Conservation (phyloP, 2,888 invertebrate species). For the Nebria salina region DNA sequence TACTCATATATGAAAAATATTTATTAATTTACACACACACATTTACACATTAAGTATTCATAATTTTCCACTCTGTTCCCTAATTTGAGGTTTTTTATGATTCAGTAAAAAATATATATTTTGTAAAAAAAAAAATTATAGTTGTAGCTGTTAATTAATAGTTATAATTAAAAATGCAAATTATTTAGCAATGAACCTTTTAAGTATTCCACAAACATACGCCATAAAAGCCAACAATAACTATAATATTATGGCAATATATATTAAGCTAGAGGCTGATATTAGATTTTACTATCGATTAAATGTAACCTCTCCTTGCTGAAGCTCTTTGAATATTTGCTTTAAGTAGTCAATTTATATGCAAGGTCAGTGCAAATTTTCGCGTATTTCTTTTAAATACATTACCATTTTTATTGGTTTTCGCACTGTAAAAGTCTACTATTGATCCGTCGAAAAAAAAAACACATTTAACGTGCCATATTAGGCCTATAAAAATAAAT, state of each 20-base stretch:
- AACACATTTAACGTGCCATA: not conserved
- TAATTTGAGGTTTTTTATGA: too few species aligned
- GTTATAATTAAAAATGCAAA: too few species aligned
- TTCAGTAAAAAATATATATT: too few species aligned
- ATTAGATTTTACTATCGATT: constrained; percentile 22
- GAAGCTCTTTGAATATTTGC: constrained; percentile 31
- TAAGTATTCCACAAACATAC: not conserved
- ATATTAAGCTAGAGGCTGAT: not conserved
- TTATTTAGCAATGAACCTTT: too few species aligned
- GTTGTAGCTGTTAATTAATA: too few species aligned
- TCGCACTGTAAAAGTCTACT: constrained; percentile 23
- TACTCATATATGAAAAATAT: too few species aligned
- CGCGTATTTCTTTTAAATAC: constrained; percentile 43
- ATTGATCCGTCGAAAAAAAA: constrained; percentile 21
- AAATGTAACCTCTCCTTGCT: constrained; percentile 13
- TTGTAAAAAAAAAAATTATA: too few species aligned
- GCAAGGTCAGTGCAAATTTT: constrained; percentile 43
- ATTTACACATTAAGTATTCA: too few species aligned
- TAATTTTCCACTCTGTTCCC: too few species aligned
- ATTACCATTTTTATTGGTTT: constrained; percentile 46
- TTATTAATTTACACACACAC: too few species aligned
- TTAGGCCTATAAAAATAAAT: not conserved
- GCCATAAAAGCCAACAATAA: not conserved
- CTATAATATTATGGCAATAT: not conserved
- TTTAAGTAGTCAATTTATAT: constrained; percentile 44